Evolutionary conservation across 2,113 vertebrate species (phyloP).

Genomic region (Tachycineta bicolor): DNA sequence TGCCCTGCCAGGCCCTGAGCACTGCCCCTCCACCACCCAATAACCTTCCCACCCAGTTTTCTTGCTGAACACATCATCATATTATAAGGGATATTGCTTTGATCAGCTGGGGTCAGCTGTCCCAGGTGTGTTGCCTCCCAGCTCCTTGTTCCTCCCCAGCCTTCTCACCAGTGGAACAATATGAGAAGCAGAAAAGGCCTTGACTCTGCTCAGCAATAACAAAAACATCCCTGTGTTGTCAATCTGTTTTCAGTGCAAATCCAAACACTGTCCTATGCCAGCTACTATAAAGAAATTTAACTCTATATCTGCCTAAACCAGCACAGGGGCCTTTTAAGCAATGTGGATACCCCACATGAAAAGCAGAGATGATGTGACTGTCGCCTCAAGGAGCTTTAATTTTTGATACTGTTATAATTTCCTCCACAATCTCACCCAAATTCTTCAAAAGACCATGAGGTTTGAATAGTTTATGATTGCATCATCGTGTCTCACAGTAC

Average conservation of each 20-base stretch:
- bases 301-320: background rate
- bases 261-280: background rate
- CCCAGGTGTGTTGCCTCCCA: background rate
- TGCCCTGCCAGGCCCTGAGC: background rate
- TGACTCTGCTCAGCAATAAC: background rate
- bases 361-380: background rate
- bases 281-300: background rate
- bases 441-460: background rate
- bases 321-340: background rate
- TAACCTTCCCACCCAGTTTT: background rate
- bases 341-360: background rate
- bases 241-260: background rate
- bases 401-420: background rate
- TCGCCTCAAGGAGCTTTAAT: background rate
- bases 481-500: background rate
- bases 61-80: background rate
- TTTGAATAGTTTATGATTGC: background rate
- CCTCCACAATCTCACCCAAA: background rate
- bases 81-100: background rate
- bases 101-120: background rate
- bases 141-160: background rate
- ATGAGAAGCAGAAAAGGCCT: background rate
- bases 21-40: fast-evolving
- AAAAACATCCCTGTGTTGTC: background rate
- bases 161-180: background rate